Evolutionary conservation across 2,113 vertebrate genomes (phyloP).

Genomic region (Chlorodrepanis virens): DNA sequence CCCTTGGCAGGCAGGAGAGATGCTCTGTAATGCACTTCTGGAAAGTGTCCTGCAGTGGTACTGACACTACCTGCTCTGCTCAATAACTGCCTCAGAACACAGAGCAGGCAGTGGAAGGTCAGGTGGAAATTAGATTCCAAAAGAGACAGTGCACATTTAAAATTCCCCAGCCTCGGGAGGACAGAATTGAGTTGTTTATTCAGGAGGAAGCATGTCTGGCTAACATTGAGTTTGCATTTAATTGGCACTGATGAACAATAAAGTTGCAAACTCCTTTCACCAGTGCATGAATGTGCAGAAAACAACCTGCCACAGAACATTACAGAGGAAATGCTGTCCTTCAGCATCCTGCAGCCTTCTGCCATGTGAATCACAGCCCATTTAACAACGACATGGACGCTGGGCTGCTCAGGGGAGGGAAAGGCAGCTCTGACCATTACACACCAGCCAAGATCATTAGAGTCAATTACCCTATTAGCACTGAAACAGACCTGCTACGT

Average conservation of each 20-base stretch:
- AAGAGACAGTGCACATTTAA: not conserved
- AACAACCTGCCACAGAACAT: not conserved
- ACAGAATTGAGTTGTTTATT: slow-evolving; percentile 30
- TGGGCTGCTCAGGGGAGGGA: not conserved
- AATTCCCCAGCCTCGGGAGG: not conserved
- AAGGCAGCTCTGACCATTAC: slow-evolving; percentile 15
- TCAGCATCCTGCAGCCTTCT: not conserved
- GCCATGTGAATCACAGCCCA: slow-evolving; percentile 19
- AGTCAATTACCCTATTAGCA: slow-evolving; percentile 41
- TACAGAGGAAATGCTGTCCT: slow-evolving; percentile 23
- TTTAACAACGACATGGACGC: not conserved
- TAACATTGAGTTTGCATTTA: slow-evolving; percentile 8
- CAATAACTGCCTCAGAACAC: not conserved
- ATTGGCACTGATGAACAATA: slow-evolving; percentile 47
- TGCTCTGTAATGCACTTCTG: not conserved
- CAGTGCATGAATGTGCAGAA: not conserved
- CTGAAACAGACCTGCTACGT: not conserved
- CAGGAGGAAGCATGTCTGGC: slow-evolving; percentile 28
- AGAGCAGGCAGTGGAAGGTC: not conserved
- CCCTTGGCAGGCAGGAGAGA: not conserved
- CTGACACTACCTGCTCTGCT: not conserved
- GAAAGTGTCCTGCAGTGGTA: not conserved
- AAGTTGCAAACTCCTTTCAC: slow-evolving; percentile 42
- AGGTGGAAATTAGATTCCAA: slow-evolving; percentile 31
- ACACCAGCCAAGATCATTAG: slow-evolving; percentile 26